Conservation (phyloP, 1,140 invertebrate genomes). For the Atta colombica region DNA sequence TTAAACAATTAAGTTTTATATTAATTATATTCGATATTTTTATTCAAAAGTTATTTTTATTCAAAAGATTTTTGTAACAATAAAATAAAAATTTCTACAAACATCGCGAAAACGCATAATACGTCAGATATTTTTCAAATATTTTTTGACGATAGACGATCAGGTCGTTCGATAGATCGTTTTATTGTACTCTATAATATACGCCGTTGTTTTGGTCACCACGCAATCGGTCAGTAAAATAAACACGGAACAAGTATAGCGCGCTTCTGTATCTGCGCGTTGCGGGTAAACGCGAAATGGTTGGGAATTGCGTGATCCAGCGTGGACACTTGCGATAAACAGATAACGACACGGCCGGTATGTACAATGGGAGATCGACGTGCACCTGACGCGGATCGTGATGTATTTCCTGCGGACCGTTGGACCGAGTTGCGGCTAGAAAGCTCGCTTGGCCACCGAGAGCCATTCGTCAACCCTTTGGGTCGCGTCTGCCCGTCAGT, state of each 20-base stretch:
- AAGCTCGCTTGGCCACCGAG: slow-evolving; percentile 65
- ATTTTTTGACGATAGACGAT: neutral
- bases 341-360: slow-evolving; percentile 66
- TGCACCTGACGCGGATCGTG: slow-evolving; percentile 75
- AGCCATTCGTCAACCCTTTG: slow-evolving; percentile 76
- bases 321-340: slow-evolving; percentile 66
- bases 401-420: slow-evolving; percentile 66
- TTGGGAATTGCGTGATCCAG: slow-evolving; percentile 61
- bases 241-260: slow-evolving; percentile 51
- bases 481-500: slow-evolving; percentile 76
- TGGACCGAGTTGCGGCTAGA: slow-evolving; percentile 60
- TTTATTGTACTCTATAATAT: slow-evolving; percentile 40
- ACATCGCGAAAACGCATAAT: neutral
- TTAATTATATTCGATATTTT: neutral
- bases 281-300: slow-evolving; percentile 62
- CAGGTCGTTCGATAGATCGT: slow-evolving; percentile 26
- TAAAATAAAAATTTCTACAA: neutral
- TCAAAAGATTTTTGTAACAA: neutral
- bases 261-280: slow-evolving; percentile 37
- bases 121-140: neutral
- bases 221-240: slow-evolving; percentile 58
- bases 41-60: neutral
- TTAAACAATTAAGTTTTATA: neutral
- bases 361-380: slow-evolving; percentile 69
- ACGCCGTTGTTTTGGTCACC: slow-evolving; percentile 29